phyloP scores from a whole-genome alignment of 1,140 invertebrate species.

The Pseudobourletiella spinata region DNA sequence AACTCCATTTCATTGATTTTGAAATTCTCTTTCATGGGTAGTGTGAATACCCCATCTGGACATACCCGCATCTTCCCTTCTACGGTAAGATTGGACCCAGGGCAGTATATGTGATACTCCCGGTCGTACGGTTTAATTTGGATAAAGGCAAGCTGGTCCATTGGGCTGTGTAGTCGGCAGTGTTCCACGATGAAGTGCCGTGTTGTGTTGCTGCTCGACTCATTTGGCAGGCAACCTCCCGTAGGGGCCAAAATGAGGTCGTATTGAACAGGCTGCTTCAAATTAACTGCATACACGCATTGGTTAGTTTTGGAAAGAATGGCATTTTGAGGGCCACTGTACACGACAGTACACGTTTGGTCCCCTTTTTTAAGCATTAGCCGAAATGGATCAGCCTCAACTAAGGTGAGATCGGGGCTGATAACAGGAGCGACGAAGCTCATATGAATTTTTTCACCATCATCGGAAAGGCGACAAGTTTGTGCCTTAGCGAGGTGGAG shows the following conservation, averaged over 20 bases:
- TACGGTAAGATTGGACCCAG: too few relatives aligned
- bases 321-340: conserved; percentile 3
- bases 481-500: background rate
- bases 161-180: background rate
- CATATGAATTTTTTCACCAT: background rate
- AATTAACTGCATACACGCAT: background rate
- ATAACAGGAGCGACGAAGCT: background rate
- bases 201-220: background rate
- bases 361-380: background rate
- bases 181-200: background rate
- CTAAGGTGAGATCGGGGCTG: background rate
- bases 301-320: background rate
- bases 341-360: background rate
- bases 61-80: background rate
- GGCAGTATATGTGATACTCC: background rate
- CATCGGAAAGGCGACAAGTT: background rate
- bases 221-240: background rate
- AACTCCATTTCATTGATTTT: background rate
- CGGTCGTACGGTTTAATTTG: background rate
- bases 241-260: background rate
- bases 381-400: conserved; percentile 2
- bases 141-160: background rate
- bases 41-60: background rate
- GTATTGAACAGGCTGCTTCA: background rate
- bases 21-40: background rate